phyloP scores from a whole-genome alignment of 2,888 invertebrate species.

The Drosophila mimica region DNA sequence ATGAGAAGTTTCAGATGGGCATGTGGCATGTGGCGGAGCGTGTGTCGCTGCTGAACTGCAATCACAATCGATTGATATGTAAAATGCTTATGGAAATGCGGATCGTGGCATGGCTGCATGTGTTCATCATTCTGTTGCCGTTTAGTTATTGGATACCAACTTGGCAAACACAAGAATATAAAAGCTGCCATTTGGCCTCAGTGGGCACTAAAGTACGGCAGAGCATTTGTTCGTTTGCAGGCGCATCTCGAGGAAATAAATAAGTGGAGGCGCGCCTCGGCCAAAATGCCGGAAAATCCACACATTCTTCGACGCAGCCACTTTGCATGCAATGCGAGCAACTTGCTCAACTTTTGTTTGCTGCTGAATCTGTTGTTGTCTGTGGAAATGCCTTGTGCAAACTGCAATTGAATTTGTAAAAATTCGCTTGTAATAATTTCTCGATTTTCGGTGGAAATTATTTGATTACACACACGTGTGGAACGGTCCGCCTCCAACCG shows the following conservation, averaged over 20 bases:
- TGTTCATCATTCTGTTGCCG: slow-evolving; percentile 83
- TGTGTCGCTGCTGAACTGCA: slow-evolving; percentile 79
- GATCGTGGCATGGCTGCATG: slow-evolving; percentile 84
- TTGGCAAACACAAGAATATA: slow-evolving; percentile 76
- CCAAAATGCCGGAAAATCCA: slow-evolving; percentile 80
- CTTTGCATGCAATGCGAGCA: slow-evolving; percentile 75
- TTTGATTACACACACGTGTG: slow-evolving; percentile 83
- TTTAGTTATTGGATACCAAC: slow-evolving; percentile 85
- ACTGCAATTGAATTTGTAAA: slow-evolving; percentile 78
- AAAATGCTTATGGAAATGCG: slow-evolving; percentile 82
- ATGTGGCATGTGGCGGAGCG: slow-evolving; percentile 83
- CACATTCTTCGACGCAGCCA: slow-evolving; percentile 73
- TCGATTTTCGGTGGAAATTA: slow-evolving; percentile 83
- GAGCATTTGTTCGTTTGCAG: slow-evolving; percentile 44
- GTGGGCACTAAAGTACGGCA: slow-evolving; percentile 14
- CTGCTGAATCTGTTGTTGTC: slow-evolving; percentile 19
- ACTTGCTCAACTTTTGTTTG: slow-evolving; percentile 43
- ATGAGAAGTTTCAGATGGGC: slow-evolving; percentile 39
- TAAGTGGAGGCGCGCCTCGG: slow-evolving; percentile 61
- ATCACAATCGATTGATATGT: slow-evolving; percentile 81
- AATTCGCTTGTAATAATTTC: slow-evolving; percentile 81
- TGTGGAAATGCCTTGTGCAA: slow-evolving; percentile 35
- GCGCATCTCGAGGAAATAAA: slow-evolving; percentile 79
- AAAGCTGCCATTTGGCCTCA: slow-evolving; percentile 73
- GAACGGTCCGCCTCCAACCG: slow-evolving; percentile 39